Evolutionary conservation across 1,140 invertebrate species (phyloP), one percentile per base, ranked within the genome.

Genomic region (Mamestra configurata): DNA sequence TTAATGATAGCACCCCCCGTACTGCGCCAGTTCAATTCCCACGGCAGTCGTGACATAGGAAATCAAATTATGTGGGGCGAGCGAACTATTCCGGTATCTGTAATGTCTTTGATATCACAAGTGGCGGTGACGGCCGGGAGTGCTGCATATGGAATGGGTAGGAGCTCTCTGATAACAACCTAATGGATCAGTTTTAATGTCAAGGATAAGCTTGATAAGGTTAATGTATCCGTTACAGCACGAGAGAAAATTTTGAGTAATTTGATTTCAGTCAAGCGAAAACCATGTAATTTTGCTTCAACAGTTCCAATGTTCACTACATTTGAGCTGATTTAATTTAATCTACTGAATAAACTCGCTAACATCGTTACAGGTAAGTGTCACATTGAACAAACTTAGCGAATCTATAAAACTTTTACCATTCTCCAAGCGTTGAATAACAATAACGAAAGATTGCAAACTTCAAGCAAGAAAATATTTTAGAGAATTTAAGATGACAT

Each of bases 351-450:
- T 40, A 66, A 70, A 70, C 22, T 27, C 37, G 68, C 8, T 53
- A 51, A 51, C 24, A 24, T 40, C 10, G 15, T 53, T 53, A 18
- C 68, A 71, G 46, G 68, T 71, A 53, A 53, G 53, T 53, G 68
- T 53, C 68, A 71, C 68, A 71, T 71, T 71, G 46, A 71, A 71
- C 0, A 51, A 71, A 70, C 66, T 70, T 46, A 49, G 66, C 27
- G n/a, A 35, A 53, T 35, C n/a, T 66, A 40, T 15, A 51, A 35
- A 71, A 71, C 46, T 71, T 71, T 71, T 13, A 10, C 46, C 46
- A 71, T 71, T 53, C 53, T 31, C 24, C n/a, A 35, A 53, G 35
- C 61, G 66, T 49, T 35, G 46, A 20, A 53, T 53, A 43, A 35
- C 2, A 37, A 20, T 20, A 70, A 49, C 66, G 46, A 31, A 53